Conservation (phyloP, 2,113 vertebrate species). For the Phylloscopus trochiloides region DNA sequence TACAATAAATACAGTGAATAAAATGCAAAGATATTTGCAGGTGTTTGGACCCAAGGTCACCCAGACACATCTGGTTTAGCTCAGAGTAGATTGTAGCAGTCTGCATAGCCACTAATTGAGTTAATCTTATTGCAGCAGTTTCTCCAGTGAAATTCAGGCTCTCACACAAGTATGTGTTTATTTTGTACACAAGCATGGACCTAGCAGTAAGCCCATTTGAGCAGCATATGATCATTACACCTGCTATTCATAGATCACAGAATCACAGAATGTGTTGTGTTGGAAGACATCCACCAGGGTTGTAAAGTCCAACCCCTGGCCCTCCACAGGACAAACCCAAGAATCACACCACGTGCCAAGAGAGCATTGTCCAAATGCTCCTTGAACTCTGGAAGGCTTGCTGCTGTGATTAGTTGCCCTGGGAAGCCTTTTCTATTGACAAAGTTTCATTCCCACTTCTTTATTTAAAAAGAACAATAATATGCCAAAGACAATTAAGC, state of each 20-base stretch:
- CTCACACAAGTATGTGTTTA: background rate
- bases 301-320: background rate
- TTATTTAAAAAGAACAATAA: background rate
- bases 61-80: background rate
- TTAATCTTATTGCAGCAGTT: slow-evolving; percentile 5
- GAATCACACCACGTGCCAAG: background rate
- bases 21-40: slow-evolving; percentile 27
- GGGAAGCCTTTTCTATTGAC: background rate
- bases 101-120: background rate
- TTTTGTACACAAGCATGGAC: background rate
- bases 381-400: background rate
- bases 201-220: background rate
- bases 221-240: background rate
- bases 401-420: background rate
- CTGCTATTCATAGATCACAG: background rate
- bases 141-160: background rate
- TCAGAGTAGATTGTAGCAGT: background rate
- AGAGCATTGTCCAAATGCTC: background rate
- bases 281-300: background rate
- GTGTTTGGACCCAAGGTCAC: background rate
- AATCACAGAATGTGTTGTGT: background rate
- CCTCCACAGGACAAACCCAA: background rate
- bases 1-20: background rate
- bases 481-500: background rate
- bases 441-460: background rate